phyloP scores from a whole-genome alignment of 2,113 vertebrate species.

The Xyrauchen texanus region DNA sequence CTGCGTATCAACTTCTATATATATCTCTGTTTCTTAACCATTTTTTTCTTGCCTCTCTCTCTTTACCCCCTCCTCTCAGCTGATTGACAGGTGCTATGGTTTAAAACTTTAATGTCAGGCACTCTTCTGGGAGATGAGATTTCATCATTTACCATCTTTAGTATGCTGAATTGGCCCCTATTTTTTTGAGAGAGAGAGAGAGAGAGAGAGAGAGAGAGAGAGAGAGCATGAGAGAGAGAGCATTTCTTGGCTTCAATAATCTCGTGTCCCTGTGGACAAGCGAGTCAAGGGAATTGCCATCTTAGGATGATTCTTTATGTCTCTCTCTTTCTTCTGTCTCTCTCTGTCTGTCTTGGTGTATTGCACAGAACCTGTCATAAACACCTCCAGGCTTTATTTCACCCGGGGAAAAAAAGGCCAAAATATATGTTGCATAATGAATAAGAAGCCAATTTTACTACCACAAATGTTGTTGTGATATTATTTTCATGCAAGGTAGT shows the following conservation, averaged over 20 bases:
- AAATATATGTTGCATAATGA: no score
- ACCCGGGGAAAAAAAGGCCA: no score
- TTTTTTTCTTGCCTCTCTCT: conserved; percentile 39
- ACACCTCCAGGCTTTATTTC: not conserved
- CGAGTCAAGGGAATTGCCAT: conserved; percentile 20
- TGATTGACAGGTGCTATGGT: conserved; percentile 73
- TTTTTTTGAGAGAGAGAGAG: conserved; percentile 4
- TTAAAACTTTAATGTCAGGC: conserved; percentile 73
- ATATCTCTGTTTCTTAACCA: not conserved
- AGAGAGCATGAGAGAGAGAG: not conserved
- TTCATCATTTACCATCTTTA: conserved; percentile 72
- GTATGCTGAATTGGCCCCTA: conserved; percentile 65
- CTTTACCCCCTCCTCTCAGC: conserved; percentile 52
- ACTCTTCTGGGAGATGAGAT: conserved; percentile 72
- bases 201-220: not conserved
- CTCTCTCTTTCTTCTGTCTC: not conserved
- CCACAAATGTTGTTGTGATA: no score
- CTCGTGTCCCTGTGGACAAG: conserved; percentile 24
- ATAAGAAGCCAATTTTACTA: no score
- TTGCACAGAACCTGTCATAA: not conserved
- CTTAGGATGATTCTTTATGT: conserved; percentile 26
- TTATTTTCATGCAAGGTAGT: no score
- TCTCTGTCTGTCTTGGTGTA: not conserved
- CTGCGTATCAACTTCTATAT: not conserved
- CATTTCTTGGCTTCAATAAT: conserved; percentile 47